phyloP scores from a whole-genome alignment of 2,797 vertebrate species.

The Liparis tanakae region DNA sequence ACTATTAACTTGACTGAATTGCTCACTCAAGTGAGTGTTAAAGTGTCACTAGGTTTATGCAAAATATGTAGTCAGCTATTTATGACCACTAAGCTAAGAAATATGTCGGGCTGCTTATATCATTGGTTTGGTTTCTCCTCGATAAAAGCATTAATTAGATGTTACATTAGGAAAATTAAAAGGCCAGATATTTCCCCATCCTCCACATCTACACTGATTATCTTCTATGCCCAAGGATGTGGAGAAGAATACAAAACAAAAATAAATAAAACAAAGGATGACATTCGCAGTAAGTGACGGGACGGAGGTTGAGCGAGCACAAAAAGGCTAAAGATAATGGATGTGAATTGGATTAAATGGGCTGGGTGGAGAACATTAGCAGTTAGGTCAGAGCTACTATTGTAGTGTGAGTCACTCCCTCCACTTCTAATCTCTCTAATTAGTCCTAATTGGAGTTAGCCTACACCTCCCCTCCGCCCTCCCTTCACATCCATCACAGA shows the following conservation, averaged over 20 bases:
- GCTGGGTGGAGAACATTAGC: conserved; percentile 77
- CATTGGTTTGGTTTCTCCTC: conserved; percentile 16
- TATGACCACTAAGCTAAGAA: conserved; percentile 24
- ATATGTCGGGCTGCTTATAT: conserved; percentile 13
- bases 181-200: conserved; percentile 27
- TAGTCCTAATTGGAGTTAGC: conserved; percentile 72
- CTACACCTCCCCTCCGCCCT: conserved; percentile 28
- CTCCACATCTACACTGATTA: conserved; percentile 18
- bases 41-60: conserved; percentile 21
- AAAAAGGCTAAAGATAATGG: conserved; percentile 71
- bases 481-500: conserved; percentile 34
- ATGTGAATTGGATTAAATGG: conserved; percentile 79
- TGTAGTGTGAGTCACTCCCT: conserved; percentile 73
- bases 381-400: conserved; percentile 79
- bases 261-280: conserved; percentile 48
- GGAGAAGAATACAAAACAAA: neutral
- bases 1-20: neutral
- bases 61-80: conserved; percentile 23
- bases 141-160: conserved; percentile 34
- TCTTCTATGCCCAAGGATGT: conserved; percentile 12
- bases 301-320: conserved; percentile 40
- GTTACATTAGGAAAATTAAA: conserved; percentile 2
- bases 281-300: conserved; percentile 61
- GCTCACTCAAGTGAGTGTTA: conserved; percentile 5
- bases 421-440: conserved; percentile 81